Evolutionary conservation across 2,113 vertebrate species (phyloP).

Genomic region (Macrotus californicus): DNA sequence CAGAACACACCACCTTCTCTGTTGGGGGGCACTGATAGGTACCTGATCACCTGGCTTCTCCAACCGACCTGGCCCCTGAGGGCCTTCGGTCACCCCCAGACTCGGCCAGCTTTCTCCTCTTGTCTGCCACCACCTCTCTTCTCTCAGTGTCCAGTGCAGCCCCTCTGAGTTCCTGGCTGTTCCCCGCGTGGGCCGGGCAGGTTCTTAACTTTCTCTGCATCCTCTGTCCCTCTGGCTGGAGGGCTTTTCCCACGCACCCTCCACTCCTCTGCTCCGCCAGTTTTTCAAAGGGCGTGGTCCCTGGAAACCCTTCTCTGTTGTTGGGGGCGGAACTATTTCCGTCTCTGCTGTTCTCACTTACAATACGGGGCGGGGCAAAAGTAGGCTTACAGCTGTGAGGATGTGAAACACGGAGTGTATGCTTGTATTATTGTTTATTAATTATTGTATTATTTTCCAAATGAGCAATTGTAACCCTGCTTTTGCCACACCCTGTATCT

Average conservation of each 20-base stretch:
- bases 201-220: neutral
- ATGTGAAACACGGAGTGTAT: neutral
- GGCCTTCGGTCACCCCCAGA: neutral
- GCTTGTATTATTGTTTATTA: neutral
- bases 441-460: neutral
- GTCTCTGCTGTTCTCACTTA: neutral
- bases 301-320: neutral
- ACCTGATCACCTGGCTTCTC: neutral
- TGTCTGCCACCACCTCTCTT: neutral
- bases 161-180: neutral
- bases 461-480: neutral
- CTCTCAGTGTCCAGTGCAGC: accelerated
- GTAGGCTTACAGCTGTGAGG: neutral
- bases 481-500: neutral
- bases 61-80: neutral
- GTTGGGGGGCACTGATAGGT: neutral
- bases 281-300: neutral
- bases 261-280: neutral
- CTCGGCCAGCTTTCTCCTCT: neutral
- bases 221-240: neutral
- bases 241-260: neutral
- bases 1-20: neutral
- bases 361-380: neutral
- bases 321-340: neutral
- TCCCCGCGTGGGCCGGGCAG: neutral